Percentiles rank a stretch among this genome's conserved stretches.
phyloP scores from a whole-genome alignment of 2,797 vertebrate genomes.

The Dicrostonyx torquatus region DNA sequence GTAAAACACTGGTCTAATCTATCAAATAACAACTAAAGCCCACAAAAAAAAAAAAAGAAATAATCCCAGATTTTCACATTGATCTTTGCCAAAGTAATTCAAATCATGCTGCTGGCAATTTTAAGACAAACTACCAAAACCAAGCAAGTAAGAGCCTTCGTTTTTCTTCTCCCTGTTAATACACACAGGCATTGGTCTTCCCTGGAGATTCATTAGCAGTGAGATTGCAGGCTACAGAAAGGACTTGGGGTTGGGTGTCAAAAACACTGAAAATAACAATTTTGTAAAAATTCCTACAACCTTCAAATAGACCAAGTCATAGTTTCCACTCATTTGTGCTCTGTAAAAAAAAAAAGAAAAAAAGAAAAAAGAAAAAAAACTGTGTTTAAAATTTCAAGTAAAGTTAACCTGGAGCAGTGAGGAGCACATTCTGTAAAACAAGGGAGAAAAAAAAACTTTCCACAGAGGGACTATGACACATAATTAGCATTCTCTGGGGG shows the following conservation, averaged over 20 bases:
- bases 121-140: conserved; percentile 64
- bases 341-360: neutral
- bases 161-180: conserved; percentile 77
- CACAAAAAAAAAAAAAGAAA: neutral
- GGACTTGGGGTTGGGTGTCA: conserved; percentile 70
- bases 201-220: conserved; percentile 73
- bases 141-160: neutral
- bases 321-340: conserved; percentile 79
- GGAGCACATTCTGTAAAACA: conserved; percentile 71
- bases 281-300: conserved; percentile 77
- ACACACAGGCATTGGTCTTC: conserved; percentile 70
- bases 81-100: conserved; percentile 67
- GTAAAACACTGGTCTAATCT: conserved; percentile 74
- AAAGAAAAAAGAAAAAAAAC: conserved; percentile 21
- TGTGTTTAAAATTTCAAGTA: conserved; percentile 79
- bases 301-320: conserved; percentile 56
- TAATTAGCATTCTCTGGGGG: conserved; percentile 51
- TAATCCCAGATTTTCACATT: conserved; percentile 52
- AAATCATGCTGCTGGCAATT: conserved; percentile 46
- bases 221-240: conserved; percentile 72
- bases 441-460: neutral
- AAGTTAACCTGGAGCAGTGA: conserved; percentile 78
- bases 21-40: conserved; percentile 62
- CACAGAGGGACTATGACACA: neutral
- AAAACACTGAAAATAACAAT: conserved; percentile 76